Base-by-base conservation (phyloP, 2,113 vertebrate genomes). In the Cyprinus carpio region DNA sequence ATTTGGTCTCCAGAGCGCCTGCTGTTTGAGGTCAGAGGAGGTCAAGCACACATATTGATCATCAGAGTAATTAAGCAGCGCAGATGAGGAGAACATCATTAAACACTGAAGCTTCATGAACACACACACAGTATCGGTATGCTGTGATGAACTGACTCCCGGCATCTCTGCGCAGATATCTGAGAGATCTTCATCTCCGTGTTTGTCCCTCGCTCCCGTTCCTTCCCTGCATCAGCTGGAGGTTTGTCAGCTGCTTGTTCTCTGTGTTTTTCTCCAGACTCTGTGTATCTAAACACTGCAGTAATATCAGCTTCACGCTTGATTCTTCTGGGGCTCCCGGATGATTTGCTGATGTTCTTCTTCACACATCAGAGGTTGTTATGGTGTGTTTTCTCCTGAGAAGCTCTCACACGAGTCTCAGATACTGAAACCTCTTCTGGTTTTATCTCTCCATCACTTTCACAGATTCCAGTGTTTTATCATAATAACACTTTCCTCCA, bases 31-130 rank as follows among this genome's bases (percentile, higher is more conserved):
- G 40, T 43, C 40, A 43, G 40, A 10, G 3, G 51, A 86, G 90
- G 90, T 92, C 85, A 93, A 90, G 91, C 84, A 43, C 58, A 88
- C 56, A 37, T 81, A 93, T 92, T 86, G 91, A 94, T 91, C 62
- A 87, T 51, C 58, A 90, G 89, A 62, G 23, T 91, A 92, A 93
- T 92, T 88, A 91, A 43, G 1, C 40, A 40, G 40, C 40, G 40
- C 40, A 40, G 40, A 91, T 81, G 90, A 69, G 40, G 40, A 43
- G 43, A 46, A 40, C 91, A 84, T 87, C 75, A 67, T 91, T 76
- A 88, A 49, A 81, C 37, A 46, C 11, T 64, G n/a, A 40, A 40
- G 37, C 37, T 40, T 6, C 37, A 40, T 40, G 37, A 64, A 3
- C 5, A 49, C 58, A 40, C 27, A 34, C 65, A 16, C 65, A 8